Percentiles rank a stretch among this genome's conserved stretches.
phyloP scores from a whole-genome alignment of 2,888 invertebrate genomes.

The Adineta ricciae region DNA sequence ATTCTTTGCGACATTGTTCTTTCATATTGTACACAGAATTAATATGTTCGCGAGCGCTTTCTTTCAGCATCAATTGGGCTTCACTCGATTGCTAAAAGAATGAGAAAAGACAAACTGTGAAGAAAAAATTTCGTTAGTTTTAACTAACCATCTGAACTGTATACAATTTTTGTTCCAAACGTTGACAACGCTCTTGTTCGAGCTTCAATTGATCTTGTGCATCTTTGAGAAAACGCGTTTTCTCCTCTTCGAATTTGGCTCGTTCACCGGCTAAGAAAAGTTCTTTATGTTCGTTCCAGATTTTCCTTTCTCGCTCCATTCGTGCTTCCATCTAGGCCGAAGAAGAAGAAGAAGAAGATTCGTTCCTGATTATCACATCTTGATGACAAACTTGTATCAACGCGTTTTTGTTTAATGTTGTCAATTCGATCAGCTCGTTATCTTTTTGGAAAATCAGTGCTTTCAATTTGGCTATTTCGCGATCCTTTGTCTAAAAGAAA shows the following conservation, averaged over 20 bases:
- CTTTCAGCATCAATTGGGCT: slow-evolving; percentile 3
- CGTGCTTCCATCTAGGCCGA: background rate
- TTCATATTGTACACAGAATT: background rate
- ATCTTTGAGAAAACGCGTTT: background rate
- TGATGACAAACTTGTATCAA: background rate
- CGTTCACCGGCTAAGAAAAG: background rate
- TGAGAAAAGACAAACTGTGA: background rate
- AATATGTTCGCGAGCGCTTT: background rate
- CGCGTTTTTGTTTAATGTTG: background rate
- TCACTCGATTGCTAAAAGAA: background rate
- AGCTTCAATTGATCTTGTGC: background rate
- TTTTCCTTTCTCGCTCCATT: background rate
- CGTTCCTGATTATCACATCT: background rate
- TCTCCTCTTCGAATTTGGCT: background rate
- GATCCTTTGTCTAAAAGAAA: background rate
- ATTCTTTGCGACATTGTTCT: slow-evolving; percentile 20
- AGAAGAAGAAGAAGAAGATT: background rate
- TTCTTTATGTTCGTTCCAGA: slow-evolving; percentile 11
- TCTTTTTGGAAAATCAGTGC: background rate
- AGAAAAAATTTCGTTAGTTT: no score
- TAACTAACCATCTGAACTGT: background rate
- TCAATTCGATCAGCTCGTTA: background rate
- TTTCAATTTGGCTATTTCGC: slow-evolving; percentile 4
- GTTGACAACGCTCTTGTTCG: background rate
- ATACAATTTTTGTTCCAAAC: background rate